phyloP scores from a whole-genome alignment of 2,888 invertebrate species.

The Ashinkailepas kermadecensis region DNA sequence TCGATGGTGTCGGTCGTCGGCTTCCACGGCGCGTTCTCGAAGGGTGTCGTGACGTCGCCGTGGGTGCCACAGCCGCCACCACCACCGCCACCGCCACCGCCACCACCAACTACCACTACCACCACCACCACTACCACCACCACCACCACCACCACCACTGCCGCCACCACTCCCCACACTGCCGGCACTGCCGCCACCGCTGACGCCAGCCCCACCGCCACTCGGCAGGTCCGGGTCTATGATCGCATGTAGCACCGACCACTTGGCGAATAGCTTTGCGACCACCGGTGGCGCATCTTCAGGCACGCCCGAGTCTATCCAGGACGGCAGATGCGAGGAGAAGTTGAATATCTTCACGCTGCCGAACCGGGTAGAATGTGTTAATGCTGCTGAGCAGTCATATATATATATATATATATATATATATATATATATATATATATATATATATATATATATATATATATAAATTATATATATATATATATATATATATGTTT shows the following conservation, averaged over 20 bases:
- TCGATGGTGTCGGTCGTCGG: not conserved
- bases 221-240: slow-evolving; percentile 48
- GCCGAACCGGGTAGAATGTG: slow-evolving; percentile 37
- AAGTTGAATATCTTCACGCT: slow-evolving; percentile 45
- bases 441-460: no score
- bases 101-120: no score
- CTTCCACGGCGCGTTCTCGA: not conserved
- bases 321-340: not conserved
- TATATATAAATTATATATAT: no score
- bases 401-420: no score
- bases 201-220: slow-evolving; percentile 45
- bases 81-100: no score
- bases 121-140: no score
- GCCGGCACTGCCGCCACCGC: slow-evolving; percentile 36
- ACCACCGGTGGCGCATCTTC: not conserved
- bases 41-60: not conserved
- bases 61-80: not conserved
- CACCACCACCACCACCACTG: no score
- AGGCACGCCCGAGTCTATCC: slow-evolving; percentile 3
- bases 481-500: no score
- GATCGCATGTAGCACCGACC: slow-evolving; percentile 41
- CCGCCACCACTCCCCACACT: not conserved
- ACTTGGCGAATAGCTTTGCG: slow-evolving; percentile 3
- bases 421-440: no score
- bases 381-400: no score